Percentiles rank a stretch among this genome's conserved stretches.
Conservation (phyloP, 2,113 vertebrate genomes). For the Cebus imitator region DNA sequence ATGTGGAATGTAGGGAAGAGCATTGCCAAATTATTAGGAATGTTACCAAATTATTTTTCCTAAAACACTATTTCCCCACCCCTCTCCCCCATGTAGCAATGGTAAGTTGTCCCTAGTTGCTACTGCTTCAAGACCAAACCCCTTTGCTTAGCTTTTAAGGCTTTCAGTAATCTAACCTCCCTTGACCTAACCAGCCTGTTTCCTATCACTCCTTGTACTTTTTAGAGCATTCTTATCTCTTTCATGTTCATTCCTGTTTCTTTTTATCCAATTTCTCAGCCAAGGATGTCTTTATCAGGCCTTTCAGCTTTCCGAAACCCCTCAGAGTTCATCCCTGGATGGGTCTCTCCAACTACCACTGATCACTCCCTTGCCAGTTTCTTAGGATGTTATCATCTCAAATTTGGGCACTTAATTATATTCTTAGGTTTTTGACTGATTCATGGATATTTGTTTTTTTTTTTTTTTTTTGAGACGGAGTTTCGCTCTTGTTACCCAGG, state of each 20-base stretch:
- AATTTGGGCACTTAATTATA: background rate
- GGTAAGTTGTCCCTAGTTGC: background rate
- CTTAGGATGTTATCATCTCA: background rate
- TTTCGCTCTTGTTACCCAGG: too few species aligned
- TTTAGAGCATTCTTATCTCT: background rate
- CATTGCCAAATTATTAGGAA: background rate
- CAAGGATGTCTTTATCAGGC: background rate
- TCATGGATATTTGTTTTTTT: background rate
- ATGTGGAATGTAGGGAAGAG: background rate
- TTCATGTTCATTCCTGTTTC: background rate
- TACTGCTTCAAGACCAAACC: background rate
- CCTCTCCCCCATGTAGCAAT: background rate
- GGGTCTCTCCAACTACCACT: background rate
- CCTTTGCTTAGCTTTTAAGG: background rate
- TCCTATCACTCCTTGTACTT: background rate
- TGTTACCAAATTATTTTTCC: background rate
- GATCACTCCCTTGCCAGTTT: background rate
- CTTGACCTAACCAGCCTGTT: background rate
- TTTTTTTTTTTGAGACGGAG: too few species aligned
- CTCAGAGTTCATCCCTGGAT: background rate
- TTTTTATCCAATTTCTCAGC: background rate
- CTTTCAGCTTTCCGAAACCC: background rate
- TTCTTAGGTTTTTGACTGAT: background rate
- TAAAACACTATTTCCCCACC: background rate
- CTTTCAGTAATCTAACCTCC: background rate